phyloP scores from a whole-genome alignment of 1,140 invertebrate genomes.

The Berghia stephanieae region DNA sequence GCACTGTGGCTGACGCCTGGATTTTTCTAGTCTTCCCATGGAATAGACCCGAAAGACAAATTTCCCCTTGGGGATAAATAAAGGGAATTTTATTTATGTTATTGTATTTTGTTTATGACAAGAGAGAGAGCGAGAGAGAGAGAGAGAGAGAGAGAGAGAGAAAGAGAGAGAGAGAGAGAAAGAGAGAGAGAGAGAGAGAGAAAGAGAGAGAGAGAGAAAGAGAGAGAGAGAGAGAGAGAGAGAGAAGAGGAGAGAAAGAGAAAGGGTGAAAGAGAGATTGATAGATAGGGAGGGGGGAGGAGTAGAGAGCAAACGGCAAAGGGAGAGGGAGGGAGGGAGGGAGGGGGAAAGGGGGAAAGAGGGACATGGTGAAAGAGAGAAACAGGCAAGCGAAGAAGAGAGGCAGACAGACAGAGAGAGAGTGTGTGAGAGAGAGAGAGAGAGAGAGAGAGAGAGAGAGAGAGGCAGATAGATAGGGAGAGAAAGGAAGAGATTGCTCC shows the following conservation, averaged over 20 bases:
- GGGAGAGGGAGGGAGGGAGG: slow-evolving; percentile 11
- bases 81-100: too few species aligned
- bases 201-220: slow-evolving; percentile 2
- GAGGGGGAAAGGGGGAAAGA: too few species aligned
- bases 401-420: too few species aligned
- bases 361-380: too few species aligned
- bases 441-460: slow-evolving; percentile 2
- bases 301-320: neutral
- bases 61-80: too few species aligned
- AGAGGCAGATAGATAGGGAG: too few species aligned
- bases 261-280: neutral
- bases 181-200: neutral
- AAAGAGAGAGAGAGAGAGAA: neutral
- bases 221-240: neutral
- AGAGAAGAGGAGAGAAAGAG: neutral
- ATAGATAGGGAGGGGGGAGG: slow-evolving; percentile 8
- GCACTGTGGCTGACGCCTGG: too few species aligned
- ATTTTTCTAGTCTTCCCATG: too few species aligned
- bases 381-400: too few species aligned
- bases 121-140: neutral
- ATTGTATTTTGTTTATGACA: neutral
- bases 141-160: slow-evolving; percentile 15
- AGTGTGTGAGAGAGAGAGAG: too few species aligned
- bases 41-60: too few species aligned
- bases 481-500: too few species aligned